These are phyloP conservation scores for Axea sp. DNA, from an alignment of 2,888 invertebrate species.

Conservation along the genomic window DNA sequence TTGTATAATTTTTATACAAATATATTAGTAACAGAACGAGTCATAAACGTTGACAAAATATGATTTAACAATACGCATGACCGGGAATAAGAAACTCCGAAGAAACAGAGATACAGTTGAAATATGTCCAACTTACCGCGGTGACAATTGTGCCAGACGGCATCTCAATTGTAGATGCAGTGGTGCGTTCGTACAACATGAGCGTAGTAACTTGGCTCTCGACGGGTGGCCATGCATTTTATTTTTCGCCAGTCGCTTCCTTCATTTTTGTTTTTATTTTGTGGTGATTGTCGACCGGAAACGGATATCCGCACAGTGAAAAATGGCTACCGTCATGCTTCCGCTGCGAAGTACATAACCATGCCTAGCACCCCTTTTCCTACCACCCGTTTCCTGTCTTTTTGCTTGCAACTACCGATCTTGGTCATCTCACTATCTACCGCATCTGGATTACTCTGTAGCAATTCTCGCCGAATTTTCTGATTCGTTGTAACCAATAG, in stretches of 20 bases:
- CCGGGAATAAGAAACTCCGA: not conserved
- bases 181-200: not conserved
- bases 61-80: conserved; percentile 14
- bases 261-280: conserved; percentile 75
- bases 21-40: no score
- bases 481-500: conserved; percentile 42
- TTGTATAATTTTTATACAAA: no score
- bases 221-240: conserved; percentile 38
- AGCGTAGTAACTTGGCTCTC: conserved; percentile 3
- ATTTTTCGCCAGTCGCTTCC: conserved; percentile 59
- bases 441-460: conserved; percentile 49
- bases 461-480: conserved; percentile 28
- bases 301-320: conserved; percentile 76
- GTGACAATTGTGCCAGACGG: not conserved
- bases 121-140: conserved; percentile 24
- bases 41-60: conserved; percentile 20
- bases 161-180: conserved; percentile 22
- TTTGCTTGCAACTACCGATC: conserved; percentile 38
- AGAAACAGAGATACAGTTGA: conserved; percentile 4
- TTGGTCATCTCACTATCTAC: conserved; percentile 28
- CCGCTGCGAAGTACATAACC: conserved; percentile 66
- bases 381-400: conserved; percentile 18
- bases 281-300: conserved; percentile 75
- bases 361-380: conserved; percentile 18
- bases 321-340: conserved; percentile 75